Percentiles rank a stretch among this genome's conserved stretches.
These are phyloP conservation scores for Ceyx cyanopectus DNA, from an alignment of 2,113 vertebrate species.

Conservation along the genomic window DNA sequence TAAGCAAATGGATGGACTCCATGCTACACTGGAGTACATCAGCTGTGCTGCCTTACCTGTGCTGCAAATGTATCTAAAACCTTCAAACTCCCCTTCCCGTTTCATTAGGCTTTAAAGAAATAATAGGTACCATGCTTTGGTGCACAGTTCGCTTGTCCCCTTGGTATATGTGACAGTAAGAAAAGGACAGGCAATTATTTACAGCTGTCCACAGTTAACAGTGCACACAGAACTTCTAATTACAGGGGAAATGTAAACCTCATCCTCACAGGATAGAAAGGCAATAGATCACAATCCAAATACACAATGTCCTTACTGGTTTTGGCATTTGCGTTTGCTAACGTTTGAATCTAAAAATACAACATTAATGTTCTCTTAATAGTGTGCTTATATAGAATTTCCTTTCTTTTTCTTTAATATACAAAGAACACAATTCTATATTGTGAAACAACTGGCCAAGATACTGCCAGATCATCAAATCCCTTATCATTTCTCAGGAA, in stretches of 20 bases:
- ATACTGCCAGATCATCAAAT: not conserved
- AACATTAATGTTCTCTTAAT: not conserved
- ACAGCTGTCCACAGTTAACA: not conserved
- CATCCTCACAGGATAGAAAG: not conserved
- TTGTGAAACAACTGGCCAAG: not conserved
- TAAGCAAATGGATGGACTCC: not conserved
- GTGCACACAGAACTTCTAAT: not conserved
- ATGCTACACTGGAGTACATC: not conserved
- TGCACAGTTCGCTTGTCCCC: not conserved
- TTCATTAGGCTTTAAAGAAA: not conserved
- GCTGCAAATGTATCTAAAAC: not conserved
- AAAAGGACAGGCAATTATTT: constrained; percentile 3
- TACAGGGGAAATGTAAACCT: not conserved
- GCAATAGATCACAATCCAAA: not conserved
- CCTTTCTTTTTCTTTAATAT: not conserved
- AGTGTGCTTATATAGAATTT: not conserved
- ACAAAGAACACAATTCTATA: not conserved
- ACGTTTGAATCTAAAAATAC: not conserved
- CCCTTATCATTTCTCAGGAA: not conserved
- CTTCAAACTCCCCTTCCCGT: not conserved
- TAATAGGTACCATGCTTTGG: not conserved
- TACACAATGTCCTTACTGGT: not conserved
- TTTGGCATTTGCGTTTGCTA: not conserved
- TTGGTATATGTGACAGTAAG: not conserved
- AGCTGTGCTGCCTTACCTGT: not conserved